Evolutionary conservation across 2,888 invertebrate species (phyloP), one percentile per base, ranked within the genome.

Genomic region (Globia sparganii): DNA sequence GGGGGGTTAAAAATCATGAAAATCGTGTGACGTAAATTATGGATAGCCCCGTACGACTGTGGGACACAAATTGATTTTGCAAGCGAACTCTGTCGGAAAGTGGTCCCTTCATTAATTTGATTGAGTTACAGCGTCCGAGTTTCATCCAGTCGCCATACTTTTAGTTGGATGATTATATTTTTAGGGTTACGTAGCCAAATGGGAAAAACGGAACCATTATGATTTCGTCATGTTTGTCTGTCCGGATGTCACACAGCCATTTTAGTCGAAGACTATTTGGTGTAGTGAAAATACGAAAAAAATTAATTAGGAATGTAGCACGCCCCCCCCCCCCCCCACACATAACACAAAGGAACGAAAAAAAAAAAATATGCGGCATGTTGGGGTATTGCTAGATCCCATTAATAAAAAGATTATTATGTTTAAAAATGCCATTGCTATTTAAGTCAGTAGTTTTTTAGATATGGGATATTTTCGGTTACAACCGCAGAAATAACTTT

Each of bases 31-130:
- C 68, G n/a, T 68, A 68, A 56, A n/a, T 56, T 68, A 56, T 21
- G 34, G 18, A 68, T 21, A 21, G n/a, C n/a, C 34, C 49, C 78
- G 28, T 49, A 34, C 18, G 15, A 66, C 40, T 59, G 72, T 78
- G 40, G 73, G 40, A 74, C 62, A 80, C 80, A 87, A 88, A 89
- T 87, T 86, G 85, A 89, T 87, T 87, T 89, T 80, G 86, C 78
- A 70, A 83, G 72, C 64, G 75, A 87, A 81, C 81, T 84, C 37
- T 56, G 73, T 34, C 49, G 62, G 34, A 70, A 64, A 79, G 74
- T 74, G 75, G 85, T 74, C 80, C 86, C 80, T 86, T 87, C 81
- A 81, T 87, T 87, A 85, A 78, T 68, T 83, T 87, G 79, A 87
- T 88, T 83, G 75, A 87, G 83, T 88, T 87, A 85, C 71, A 40